Evolutionary conservation across 2,113 vertebrate genomes (phyloP).

Genomic region (Ariopsis seemanni): DNA sequence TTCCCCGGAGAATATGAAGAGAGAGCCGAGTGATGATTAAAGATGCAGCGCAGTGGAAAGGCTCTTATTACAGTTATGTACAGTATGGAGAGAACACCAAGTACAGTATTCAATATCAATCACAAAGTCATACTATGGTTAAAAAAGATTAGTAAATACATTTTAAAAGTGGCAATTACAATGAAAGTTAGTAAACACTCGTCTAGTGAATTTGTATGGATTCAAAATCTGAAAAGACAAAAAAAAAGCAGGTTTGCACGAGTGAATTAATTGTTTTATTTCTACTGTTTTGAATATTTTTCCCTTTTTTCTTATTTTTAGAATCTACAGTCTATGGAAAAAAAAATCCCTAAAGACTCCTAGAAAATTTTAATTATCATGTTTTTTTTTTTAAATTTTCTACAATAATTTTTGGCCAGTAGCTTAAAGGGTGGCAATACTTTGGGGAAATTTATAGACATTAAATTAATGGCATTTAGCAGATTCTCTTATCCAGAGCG

Average conservation of each 20-base stretch:
- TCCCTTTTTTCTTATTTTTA: not conserved
- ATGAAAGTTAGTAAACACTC: too few species aligned
- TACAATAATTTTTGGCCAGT: not conserved
- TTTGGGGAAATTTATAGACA: too few species aligned
- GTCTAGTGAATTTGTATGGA: not conserved
- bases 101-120: not conserved
- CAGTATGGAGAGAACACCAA: not conserved
- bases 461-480: too few species aligned
- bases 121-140: not conserved
- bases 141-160: not conserved
- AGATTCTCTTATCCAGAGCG: too few species aligned
- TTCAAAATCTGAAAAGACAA: not conserved
- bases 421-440: not conserved
- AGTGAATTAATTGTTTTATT: not conserved
- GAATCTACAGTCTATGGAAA: not conserved
- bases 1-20: constrained; percentile 4
- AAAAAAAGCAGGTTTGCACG: not conserved
- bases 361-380: not conserved
- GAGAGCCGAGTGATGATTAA: not conserved
- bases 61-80: not conserved
- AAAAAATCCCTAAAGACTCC: not conserved
- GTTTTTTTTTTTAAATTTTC: not conserved
- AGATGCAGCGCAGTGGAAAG: constrained; percentile 3
- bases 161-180: not conserved
- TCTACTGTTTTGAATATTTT: not conserved